Conservation (phyloP, 1,140 invertebrate genomes). For the Lepidurus apus region DNA sequence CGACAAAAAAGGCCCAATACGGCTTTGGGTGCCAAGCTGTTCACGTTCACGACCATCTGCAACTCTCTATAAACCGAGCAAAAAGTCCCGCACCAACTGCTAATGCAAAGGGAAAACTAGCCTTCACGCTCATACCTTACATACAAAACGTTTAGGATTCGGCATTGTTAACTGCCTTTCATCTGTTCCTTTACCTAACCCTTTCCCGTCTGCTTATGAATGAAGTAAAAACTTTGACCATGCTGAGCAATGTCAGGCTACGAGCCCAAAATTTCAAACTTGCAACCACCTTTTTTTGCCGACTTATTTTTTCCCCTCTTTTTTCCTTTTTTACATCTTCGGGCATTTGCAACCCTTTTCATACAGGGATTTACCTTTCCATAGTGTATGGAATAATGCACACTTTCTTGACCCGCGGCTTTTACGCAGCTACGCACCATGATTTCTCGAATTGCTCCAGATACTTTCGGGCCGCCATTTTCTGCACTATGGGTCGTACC, state of each 20-base stretch:
- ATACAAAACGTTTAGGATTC: background rate
- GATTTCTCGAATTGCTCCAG: background rate
- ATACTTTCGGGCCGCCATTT: background rate
- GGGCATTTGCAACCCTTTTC: background rate
- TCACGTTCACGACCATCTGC: slow-evolving; percentile 13
- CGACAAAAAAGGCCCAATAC: slow-evolving; percentile 19
- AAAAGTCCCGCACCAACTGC: slow-evolving; percentile 21
- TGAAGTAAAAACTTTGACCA: slow-evolving; percentile 1
- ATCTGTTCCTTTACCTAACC: slow-evolving; percentile 6
- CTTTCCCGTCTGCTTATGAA: slow-evolving; percentile 15
- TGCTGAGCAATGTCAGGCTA: background rate
- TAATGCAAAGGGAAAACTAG: slow-evolving; percentile 19
- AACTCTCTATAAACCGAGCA: slow-evolving; percentile 21
- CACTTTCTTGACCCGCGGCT: too few relatives aligned
- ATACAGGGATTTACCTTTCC: too few relatives aligned
- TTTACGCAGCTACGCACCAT: background rate
- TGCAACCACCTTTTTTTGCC: background rate
- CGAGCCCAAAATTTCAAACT: background rate
- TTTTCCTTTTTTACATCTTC: background rate
- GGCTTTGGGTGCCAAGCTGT: slow-evolving; percentile 20
- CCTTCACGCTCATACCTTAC: slow-evolving; percentile 18
- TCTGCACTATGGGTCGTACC: background rate
- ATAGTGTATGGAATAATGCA: too few relatives aligned
- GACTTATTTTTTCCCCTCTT: background rate
- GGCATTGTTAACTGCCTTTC: slow-evolving; percentile 18